These are phyloP conservation scores for Urocynchramus pylzowi DNA, from an alignment of 2,113 vertebrate genomes.

Conservation along the genomic window DNA sequence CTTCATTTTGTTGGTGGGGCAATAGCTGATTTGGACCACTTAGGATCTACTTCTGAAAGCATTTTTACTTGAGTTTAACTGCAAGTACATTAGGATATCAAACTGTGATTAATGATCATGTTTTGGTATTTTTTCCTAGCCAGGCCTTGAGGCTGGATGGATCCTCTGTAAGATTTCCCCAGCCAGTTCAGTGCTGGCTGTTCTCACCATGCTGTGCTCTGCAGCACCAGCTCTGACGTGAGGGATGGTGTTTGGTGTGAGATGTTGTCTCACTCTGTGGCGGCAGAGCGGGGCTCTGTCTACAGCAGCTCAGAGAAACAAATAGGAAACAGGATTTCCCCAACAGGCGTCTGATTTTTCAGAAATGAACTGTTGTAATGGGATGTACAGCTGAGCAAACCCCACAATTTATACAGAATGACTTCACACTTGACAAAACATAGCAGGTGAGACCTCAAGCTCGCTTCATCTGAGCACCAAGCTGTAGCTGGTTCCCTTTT, in stretches of 20 bases:
- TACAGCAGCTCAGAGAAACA: neutral
- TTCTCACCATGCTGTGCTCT: neutral
- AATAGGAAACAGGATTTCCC: constrained; percentile 45
- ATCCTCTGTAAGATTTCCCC: neutral
- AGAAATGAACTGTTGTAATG: neutral
- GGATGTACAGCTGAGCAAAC: neutral
- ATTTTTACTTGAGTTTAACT: neutral
- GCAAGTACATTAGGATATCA: neutral
- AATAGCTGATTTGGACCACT: neutral
- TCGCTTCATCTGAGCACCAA: neutral
- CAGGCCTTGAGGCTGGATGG: neutral
- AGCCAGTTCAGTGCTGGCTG: neutral
- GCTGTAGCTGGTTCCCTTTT: neutral
- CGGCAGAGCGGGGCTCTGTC: fast-evolving
- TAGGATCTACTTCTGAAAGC: neutral
- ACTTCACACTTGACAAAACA: neutral
- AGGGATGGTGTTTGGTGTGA: neutral
- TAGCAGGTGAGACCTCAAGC: neutral
- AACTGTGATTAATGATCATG: neutral
- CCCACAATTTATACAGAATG: neutral
- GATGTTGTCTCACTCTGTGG: neutral
- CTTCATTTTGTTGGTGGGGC: neutral
- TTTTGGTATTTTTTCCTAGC: neutral
- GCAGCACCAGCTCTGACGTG: neutral
- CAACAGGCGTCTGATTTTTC: neutral